These are phyloP conservation scores for Xestia ashworthii DNA, from an alignment of 2,888 invertebrate species.

Conservation along the genomic window DNA sequence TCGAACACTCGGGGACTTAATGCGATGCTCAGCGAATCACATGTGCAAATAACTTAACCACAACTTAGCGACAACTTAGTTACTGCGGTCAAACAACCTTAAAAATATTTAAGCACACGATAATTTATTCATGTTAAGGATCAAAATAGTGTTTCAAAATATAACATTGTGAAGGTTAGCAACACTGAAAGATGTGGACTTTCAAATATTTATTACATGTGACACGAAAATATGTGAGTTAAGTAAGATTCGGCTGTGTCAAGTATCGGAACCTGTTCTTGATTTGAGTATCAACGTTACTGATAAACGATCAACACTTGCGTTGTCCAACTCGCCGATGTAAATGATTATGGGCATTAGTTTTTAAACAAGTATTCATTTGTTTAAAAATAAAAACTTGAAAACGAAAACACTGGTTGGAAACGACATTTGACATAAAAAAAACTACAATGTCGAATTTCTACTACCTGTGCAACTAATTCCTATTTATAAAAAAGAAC, in stretches of 20 bases:
- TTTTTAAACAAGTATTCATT: constrained; percentile 13
- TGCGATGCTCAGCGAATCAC: constrained; percentile 8
- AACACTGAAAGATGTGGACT: constrained; percentile 78
- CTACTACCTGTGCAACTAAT: not conserved
- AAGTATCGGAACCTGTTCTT: constrained; percentile 73
- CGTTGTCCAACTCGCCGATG: constrained; percentile 46
- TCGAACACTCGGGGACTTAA: constrained; percentile 41
- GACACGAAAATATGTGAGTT: constrained; percentile 75
- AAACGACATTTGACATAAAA: not conserved
- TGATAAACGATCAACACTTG: constrained; percentile 61
- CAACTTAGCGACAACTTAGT: constrained; percentile 31
- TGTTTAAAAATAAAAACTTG: not conserved
- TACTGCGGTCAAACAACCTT: constrained; percentile 29
- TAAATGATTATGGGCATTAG: constrained; percentile 1
- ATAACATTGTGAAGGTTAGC: constrained; percentile 74
- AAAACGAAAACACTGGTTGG: not conserved
- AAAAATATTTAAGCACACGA: constrained; percentile 30
- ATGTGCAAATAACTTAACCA: constrained; percentile 47
- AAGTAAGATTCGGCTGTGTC: constrained; percentile 71
- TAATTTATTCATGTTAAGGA: constrained; percentile 64
- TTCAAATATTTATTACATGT: constrained; percentile 77
- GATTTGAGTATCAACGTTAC: constrained; percentile 61
- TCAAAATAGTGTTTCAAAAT: constrained; percentile 76
- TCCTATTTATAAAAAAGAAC: constrained; percentile 2
- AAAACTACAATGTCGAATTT: not conserved